These are phyloP conservation scores for Latrodectus hesperus DNA, from an alignment of 2,888 invertebrate genomes.

Conservation along the genomic window DNA sequence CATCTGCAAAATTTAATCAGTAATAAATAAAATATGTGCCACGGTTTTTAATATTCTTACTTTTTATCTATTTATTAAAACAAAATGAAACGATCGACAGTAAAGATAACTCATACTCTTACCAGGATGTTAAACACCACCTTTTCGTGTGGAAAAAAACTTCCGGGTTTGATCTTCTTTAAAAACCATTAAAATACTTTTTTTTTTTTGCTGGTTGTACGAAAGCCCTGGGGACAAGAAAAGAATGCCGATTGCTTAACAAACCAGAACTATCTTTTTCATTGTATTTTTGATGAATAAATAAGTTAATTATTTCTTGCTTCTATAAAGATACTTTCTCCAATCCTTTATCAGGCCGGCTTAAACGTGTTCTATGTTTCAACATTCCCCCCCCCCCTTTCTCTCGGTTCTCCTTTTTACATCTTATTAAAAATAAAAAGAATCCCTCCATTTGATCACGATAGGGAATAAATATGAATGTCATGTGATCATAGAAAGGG, in stretches of 20 bases:
- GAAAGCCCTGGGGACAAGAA: not conserved
- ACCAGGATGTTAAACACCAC: not conserved
- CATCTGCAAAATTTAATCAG: too few species aligned
- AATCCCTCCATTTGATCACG: not conserved
- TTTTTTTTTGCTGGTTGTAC: not conserved
- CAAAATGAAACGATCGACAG: not conserved
- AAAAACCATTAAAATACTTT: slow-evolving; percentile 39
- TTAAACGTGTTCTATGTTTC: too few species aligned
- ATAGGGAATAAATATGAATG: not conserved
- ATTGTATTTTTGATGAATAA: slow-evolving; percentile 39
- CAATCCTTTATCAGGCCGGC: not conserved
- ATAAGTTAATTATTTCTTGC: slow-evolving; percentile 6
- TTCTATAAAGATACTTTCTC: not conserved
- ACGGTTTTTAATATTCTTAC: not conserved
- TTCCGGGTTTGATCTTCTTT: slow-evolving; percentile 7
- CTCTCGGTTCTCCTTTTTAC: not conserved
- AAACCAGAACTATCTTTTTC: slow-evolving; percentile 20
- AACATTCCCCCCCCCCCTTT: not conserved
- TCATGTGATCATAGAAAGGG: slow-evolving; percentile 51
- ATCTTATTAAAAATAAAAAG: slow-evolving; percentile 36
- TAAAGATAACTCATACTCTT: not conserved
- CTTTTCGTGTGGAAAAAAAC: not conserved
- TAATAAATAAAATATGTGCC: not conserved
- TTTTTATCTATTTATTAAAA: not conserved
- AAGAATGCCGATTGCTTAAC: not conserved